These are phyloP conservation scores for Ashinkailepas kermadecensis DNA, from an alignment of 2,888 invertebrate species.

Conservation along the genomic window DNA sequence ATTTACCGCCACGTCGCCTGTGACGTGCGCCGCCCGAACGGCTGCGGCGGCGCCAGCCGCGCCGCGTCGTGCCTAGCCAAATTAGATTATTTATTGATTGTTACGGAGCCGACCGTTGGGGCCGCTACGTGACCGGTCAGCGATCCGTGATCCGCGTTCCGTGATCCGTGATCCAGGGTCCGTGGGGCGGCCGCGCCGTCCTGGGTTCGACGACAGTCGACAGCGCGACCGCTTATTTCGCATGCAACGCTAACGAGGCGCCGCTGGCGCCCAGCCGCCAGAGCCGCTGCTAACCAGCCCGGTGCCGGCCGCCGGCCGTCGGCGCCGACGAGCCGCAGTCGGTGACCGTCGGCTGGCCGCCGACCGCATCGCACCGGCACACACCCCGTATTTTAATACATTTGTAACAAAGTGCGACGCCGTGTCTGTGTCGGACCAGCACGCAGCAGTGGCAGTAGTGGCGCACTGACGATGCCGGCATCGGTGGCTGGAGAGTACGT, in stretches of 20 bases:
- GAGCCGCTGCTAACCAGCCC: no score
- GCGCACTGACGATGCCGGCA: no score
- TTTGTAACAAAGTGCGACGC: conserved; percentile 2
- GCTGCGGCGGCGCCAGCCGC: not conserved
- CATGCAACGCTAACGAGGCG: not conserved
- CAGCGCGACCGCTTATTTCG: not conserved
- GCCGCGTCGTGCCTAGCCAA: not conserved
- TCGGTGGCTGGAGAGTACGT: no score
- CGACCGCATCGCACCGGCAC: not conserved
- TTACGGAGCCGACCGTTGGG: not conserved
- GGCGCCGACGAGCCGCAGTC: no score
- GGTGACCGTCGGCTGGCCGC: not conserved
- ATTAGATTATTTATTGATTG: conserved; percentile 20
- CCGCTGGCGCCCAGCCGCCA: not conserved
- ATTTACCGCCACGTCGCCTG: not conserved
- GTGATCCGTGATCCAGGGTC: not conserved
- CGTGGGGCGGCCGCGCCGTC: not conserved
- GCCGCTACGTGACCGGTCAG: not conserved
- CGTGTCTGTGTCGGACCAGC: not conserved
- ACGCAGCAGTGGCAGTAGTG: no score
- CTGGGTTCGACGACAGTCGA: not conserved
- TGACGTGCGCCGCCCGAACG: not conserved
- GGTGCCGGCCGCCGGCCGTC: not conserved
- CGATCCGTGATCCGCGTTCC: not conserved
- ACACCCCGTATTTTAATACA: conserved; percentile 8